Evolutionary conservation across 2,888 invertebrate genomes (phyloP), one percentile per base, ranked within the genome.

Genomic region (Choreutis nemorana): DNA sequence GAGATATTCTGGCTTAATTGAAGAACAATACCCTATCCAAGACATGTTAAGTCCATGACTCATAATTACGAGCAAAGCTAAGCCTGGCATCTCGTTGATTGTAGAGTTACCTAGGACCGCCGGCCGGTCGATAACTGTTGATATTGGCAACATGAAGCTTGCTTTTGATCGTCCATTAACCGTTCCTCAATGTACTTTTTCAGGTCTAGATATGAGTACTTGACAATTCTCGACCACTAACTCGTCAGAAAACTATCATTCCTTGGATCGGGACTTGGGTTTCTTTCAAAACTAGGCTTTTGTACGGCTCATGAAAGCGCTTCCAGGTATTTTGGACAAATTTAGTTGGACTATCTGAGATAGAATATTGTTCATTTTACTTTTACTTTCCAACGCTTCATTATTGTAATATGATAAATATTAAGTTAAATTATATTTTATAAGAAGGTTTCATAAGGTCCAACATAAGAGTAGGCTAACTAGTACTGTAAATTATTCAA

Each of bases 1-100:
- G 10, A n/a, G 15, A 26, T 16, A 31, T 31, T 22, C 28, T 22
- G n/a, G 27, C 32, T 23, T 25, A 28, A 24, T 32, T 16, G 12
- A 14, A 32, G 8, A 28, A 20, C 12, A 32, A 14, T 32, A 32
- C 14, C 24, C 7, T n/a, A n/a, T n/a, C n/a, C n/a, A n/a, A 29
- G 20, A 29, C 28, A 21, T 24, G 22, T 23, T 14, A 18, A 16
- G 27, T 15, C 27, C 16, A 27, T 15, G 11, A 18, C 11, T 9
- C 18, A 27, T 18, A 32, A 26, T 32, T 29, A 28, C 28, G 7
- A 24, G 28, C 20, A 16, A 28, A 32, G 14, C 22, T 20, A 9
- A 30, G 15, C 14, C 21, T 13, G 12, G 14, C 21, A 28, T 28
- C 13, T 3, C 25, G 28, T 28, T 28, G 28, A 22, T 23, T 26